Evolutionary conservation across 92 coral and sea anemone species (phyloP).

Genomic region (Zoanthus sansibaricus): DNA sequence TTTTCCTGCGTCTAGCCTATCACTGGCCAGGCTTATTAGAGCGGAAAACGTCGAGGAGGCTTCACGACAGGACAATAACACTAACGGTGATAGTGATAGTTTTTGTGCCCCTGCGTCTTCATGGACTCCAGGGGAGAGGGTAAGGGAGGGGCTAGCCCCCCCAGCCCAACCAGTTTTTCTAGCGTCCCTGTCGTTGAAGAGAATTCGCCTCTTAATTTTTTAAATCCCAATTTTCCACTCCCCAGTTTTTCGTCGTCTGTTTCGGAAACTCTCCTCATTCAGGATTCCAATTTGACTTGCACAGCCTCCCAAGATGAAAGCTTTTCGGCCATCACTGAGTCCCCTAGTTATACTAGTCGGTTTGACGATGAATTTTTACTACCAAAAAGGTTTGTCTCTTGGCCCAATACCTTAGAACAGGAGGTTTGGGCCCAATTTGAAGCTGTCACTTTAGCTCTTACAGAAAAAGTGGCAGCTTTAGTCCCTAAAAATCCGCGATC

Average conservation of each 20-base stretch:
- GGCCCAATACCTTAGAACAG: not conserved
- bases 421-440: conserved; percentile 10
- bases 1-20: no score
- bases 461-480: not conserved
- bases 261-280: not conserved
- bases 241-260: not conserved
- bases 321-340: not conserved
- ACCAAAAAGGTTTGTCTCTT: not conserved
- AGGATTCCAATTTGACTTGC: not conserved
- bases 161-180: no score
- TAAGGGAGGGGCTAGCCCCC: no score
- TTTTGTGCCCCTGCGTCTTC: not conserved
- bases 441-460: not conserved
- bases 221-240: not conserved
- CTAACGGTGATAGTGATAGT: not conserved
- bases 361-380: not conserved
- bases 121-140: not conserved
- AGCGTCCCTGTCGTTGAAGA: not conserved
- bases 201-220: not conserved
- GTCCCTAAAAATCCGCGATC: no score
- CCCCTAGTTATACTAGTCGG: not conserved
- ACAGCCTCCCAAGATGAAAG: no score
- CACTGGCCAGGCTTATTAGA: no score
- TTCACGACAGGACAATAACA: no score
- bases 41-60: no score